A percentile compares a stretch with the other conserved stretches of the same genome.
Conservation (phyloP, 1,140 invertebrate species). For the Orchestia grillus region DNA sequence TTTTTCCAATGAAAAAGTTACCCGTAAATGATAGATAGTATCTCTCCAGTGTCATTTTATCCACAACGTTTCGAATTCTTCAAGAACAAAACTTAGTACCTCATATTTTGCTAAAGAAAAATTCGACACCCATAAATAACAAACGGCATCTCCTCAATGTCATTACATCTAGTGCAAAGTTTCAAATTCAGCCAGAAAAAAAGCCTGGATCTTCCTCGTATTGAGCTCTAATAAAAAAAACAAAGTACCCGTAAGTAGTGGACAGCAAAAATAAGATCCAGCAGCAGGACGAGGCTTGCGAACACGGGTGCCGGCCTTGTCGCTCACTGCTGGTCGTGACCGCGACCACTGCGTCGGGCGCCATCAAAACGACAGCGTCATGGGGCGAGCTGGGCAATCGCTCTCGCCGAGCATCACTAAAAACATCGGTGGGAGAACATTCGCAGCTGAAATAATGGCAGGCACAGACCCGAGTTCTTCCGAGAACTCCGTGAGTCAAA, state of each 20-base stretch:
- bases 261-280: background rate
- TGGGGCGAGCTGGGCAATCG: background rate
- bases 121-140: no score
- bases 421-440: background rate
- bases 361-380: constrained; percentile 20
- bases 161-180: no score
- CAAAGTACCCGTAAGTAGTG: background rate
- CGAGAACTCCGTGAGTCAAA: no score
- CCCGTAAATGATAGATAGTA: no score
- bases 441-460: background rate
- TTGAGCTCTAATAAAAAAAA: background rate
- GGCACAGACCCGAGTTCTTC: background rate
- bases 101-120: no score
- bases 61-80: no score
- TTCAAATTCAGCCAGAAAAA: no score
- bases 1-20: no score
- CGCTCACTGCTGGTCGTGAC: constrained; percentile 34
- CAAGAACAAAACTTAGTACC: no score
- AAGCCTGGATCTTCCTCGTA: no score
- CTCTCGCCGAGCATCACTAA: background rate
- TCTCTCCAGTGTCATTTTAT: no score
- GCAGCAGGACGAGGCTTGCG: background rate
- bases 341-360: background rate
- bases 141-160: no score
- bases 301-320: constrained; percentile 24